phyloP scores from a whole-genome alignment of 2,888 invertebrate species.

The Temnothorax unifasciatus region DNA sequence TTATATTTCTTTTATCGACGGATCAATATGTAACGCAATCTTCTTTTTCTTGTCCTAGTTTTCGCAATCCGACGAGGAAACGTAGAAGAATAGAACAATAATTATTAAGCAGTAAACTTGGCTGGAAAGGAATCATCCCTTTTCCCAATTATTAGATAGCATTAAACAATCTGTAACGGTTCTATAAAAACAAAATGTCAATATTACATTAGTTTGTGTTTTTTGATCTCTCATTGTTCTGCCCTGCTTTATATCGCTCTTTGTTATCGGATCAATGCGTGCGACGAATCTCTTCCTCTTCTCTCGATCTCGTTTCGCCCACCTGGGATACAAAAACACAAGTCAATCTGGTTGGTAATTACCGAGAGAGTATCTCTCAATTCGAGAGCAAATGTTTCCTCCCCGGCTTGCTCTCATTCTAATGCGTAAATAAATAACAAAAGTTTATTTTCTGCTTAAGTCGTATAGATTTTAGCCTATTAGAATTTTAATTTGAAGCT shows the following conservation, averaged over 20 bases:
- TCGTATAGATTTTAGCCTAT: neutral
- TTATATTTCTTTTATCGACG: slow-evolving; percentile 14
- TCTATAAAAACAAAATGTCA: neutral
- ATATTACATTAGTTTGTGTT: neutral
- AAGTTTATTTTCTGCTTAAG: slow-evolving; percentile 19
- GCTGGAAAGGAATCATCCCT: neutral
- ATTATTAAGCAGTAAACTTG: slow-evolving; percentile 20
- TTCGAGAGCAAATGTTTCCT: neutral
- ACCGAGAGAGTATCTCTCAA: slow-evolving; percentile 34
- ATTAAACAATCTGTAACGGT: neutral
- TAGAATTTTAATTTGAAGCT: neutral
- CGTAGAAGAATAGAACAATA: neutral
- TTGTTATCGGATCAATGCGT: slow-evolving; percentile 28
- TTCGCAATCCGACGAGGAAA: neutral
- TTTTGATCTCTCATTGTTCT: neutral
- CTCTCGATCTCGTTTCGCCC: slow-evolving; percentile 36
- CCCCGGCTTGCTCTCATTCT: neutral
- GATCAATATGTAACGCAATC: neutral
- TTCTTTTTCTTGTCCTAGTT: neutral
- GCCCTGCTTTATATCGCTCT: neutral
- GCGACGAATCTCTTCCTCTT: slow-evolving; percentile 16
- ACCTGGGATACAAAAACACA: slow-evolving; percentile 26
- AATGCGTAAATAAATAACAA: slow-evolving; percentile 35
- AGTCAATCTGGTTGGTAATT: slow-evolving; percentile 36
- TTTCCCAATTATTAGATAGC: neutral